Evolutionary conservation across 2,888 invertebrate genomes (phyloP).

Genomic region (Caradrina clavipalpis): DNA sequence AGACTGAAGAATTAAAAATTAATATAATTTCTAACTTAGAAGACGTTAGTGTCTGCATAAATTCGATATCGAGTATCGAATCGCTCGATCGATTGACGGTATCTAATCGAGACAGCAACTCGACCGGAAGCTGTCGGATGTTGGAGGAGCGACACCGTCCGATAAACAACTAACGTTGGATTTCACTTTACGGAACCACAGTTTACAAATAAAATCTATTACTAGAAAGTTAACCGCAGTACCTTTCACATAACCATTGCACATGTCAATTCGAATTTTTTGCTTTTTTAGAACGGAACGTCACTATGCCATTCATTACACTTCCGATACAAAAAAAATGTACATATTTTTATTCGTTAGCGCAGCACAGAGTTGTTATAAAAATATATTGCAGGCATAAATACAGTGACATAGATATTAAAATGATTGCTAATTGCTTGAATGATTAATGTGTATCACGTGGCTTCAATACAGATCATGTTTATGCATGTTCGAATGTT

Average conservation of each 20-base stretch:
- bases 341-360: conserved; percentile 8
- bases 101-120: conserved; percentile 70
- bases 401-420: conserved; percentile 22
- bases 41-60: conserved; percentile 15
- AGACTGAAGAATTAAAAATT: not conserved
- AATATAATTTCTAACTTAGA: conserved; percentile 1
- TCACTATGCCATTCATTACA: conserved; percentile 2
- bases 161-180: conserved; percentile 57
- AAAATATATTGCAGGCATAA: conserved; percentile 12
- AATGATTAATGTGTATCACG: conserved; percentile 49
- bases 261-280: not conserved
- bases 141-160: conserved; percentile 62
- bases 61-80: conserved; percentile 48
- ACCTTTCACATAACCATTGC: conserved; percentile 37
- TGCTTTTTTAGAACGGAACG: not conserved
- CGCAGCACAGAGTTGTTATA: not conserved
- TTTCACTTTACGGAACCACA: conserved; percentile 48
- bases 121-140: conserved; percentile 76
- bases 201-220: conserved; percentile 24
- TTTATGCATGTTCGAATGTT: conserved; percentile 5
- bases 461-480: conserved; percentile 14
- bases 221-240: conserved; percentile 36
- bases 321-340: conserved; percentile 3
- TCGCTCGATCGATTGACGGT: conserved; percentile 61
- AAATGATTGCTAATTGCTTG: conserved; percentile 42